These are phyloP conservation scores for Peromyscus californicus DNA, from an alignment of 2,113 vertebrate species.

Conservation along the genomic window DNA sequence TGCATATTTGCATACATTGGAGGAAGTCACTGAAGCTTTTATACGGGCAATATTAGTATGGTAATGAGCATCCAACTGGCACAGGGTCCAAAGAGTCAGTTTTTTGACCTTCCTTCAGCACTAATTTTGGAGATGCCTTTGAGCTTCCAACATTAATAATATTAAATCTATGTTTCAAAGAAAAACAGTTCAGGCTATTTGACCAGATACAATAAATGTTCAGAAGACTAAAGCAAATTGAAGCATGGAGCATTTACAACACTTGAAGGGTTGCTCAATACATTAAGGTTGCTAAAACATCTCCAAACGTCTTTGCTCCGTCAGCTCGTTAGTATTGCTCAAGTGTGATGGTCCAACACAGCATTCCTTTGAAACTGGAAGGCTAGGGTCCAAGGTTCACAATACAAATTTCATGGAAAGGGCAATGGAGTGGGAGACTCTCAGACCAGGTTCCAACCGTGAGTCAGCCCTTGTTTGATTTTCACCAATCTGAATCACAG, in stretches of 20 bases:
- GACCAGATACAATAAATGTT: constrained; percentile 31
- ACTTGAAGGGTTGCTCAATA: neutral
- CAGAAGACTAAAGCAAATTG: neutral
- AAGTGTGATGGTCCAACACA: neutral
- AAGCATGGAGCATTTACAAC: neutral
- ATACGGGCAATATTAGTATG: constrained; percentile 69
- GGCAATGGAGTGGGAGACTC: neutral
- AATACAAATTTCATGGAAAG: neutral
- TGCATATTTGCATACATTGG: constrained; percentile 76
- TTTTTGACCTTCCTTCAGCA: constrained; percentile 62
- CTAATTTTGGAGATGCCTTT: constrained; percentile 61
- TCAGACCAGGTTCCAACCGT: neutral
- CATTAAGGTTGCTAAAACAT: neutral
- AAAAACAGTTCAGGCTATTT: constrained; percentile 11
- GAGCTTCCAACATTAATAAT: constrained; percentile 29
- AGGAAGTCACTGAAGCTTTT: constrained; percentile 73
- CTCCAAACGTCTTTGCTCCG: neutral
- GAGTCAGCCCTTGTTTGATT: neutral
- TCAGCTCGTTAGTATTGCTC: neutral
- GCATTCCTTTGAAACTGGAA: neutral
- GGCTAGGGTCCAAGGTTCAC: neutral
- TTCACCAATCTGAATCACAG: neutral
- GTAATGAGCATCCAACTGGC: constrained; percentile 67
- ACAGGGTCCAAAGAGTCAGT: constrained; percentile 65
- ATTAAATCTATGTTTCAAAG: constrained; percentile 44